A percentile compares a stretch with the other conserved stretches of the same genome.
These are phyloP conservation scores for Priocnemis perturbator DNA, from an alignment of 2,888 invertebrate species.

Conservation along the genomic window DNA sequence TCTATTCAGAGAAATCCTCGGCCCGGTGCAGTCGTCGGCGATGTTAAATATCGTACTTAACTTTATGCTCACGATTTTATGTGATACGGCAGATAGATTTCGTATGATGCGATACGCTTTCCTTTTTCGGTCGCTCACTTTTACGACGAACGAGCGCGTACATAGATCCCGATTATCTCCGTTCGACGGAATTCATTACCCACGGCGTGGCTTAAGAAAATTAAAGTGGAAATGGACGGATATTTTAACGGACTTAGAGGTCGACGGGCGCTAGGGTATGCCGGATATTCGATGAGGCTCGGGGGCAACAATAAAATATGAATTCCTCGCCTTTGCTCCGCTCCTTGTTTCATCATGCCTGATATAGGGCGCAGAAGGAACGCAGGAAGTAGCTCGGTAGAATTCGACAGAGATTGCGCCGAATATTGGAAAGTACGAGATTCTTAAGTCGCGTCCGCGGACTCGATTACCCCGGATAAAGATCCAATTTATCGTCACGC, in stretches of 20 bases:
- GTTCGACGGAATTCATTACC: no score
- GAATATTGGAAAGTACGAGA: neutral
- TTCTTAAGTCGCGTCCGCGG: neutral
- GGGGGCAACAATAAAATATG: neutral
- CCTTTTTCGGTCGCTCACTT: no score
- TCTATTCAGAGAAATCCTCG: no score
- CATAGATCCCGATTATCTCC: no score
- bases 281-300: neutral
- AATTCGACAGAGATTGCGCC: neutral
- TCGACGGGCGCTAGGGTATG: neutral
- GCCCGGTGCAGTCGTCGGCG: no score
- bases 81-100: no score
- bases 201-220: neutral
- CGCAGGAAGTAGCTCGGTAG: neutral
- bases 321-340: neutral
- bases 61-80: no score
- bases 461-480: conserved; percentile 1
- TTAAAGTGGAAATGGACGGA: neutral
- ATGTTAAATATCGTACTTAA: no score
- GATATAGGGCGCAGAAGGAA: neutral
- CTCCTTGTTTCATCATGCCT: neutral
- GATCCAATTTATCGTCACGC: neutral
- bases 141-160: no score
- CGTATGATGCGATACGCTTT: no score
- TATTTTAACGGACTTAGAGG: neutral